These are phyloP conservation scores for Euglossa dilemma DNA, from an alignment of 1,140 invertebrate genomes.

Conservation along the genomic window DNA sequence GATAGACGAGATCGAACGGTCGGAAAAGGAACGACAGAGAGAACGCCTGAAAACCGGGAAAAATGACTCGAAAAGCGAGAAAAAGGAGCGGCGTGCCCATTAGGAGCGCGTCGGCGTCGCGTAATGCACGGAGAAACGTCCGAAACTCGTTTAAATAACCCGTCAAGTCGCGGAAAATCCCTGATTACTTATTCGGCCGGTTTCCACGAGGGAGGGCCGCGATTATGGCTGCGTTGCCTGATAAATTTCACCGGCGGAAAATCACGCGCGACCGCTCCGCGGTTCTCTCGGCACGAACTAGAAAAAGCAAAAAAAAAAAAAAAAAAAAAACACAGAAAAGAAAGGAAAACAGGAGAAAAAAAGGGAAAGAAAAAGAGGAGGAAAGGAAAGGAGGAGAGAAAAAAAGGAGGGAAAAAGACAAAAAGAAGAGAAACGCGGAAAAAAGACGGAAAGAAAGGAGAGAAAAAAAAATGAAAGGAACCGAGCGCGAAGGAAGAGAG, in stretches of 20 bases:
- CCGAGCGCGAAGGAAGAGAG: too few species aligned
- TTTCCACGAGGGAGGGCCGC: constrained; percentile 3
- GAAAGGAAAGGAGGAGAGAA: too few species aligned
- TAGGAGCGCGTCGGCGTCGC: too few species aligned
- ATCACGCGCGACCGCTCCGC: background rate
- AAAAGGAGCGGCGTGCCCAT: too few species aligned
- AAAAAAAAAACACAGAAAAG: background rate
- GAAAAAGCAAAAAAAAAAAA: background rate
- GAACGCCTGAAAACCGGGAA: too few species aligned
- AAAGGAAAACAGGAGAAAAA: background rate
- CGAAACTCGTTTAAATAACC: background rate
- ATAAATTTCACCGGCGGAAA: constrained; percentile 41
- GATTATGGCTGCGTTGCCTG: constrained; percentile 41
- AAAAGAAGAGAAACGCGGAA: background rate
- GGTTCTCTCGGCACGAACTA: background rate
- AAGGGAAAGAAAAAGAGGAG: too few species aligned
- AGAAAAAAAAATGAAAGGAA: background rate
- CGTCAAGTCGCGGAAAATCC: background rate
- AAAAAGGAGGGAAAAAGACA: background rate
- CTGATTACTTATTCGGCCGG: constrained; percentile 8
- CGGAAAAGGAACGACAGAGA: too few species aligned
- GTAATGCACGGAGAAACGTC: background rate
- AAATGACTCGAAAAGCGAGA: too few species aligned
- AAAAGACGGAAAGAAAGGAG: background rate
- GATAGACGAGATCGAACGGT: too few species aligned